Evolutionary conservation across 1,140 invertebrate species (phyloP).

Genomic region (Stenopsyche tienmushanensis): DNA sequence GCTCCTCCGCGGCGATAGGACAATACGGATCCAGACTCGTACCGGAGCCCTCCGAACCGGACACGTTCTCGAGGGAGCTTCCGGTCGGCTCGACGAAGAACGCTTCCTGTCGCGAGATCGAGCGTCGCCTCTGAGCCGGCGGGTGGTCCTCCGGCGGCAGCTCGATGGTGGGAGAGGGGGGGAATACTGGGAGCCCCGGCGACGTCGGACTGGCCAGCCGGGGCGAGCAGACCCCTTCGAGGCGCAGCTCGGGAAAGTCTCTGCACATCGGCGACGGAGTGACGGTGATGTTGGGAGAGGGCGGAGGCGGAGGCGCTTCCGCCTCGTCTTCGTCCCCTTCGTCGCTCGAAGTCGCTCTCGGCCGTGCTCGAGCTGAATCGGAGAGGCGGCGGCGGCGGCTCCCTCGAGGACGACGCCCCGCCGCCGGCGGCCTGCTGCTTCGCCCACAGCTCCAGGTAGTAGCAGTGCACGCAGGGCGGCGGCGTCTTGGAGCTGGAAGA

Average conservation of each 20-base stretch:
- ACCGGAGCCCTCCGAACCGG: conserved; percentile 43
- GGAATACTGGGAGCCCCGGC: conserved; percentile 46
- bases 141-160: conserved; percentile 55
- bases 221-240: conserved; percentile 56
- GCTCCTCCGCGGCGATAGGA: conserved; percentile 53
- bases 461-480: conserved; percentile 64
- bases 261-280: conserved; percentile 63
- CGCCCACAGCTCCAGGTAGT: conserved; percentile 64
- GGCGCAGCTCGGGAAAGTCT: conserved; percentile 47
- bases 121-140: conserved; percentile 56
- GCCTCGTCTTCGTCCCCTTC: conserved; percentile 58
- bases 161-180: conserved; percentile 53
- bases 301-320: conserved; percentile 44
- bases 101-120: conserved; percentile 75
- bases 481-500: conserved; percentile 63
- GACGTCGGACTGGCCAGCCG: conserved; percentile 50
- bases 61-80: conserved; percentile 65
- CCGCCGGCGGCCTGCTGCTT: conserved; percentile 54
- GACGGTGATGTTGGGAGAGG: conserved; percentile 62
- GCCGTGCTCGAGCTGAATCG: conserved; percentile 50
- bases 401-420: conserved; percentile 40
- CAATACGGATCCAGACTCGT: conserved; percentile 55
- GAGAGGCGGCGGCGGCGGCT: conserved; percentile 30
- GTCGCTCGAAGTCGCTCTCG: conserved; percentile 56
- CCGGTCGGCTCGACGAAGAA: conserved; percentile 70